phyloP scores from a whole-genome alignment of 2,113 vertebrate species.

The Leucopternis melanops region DNA sequence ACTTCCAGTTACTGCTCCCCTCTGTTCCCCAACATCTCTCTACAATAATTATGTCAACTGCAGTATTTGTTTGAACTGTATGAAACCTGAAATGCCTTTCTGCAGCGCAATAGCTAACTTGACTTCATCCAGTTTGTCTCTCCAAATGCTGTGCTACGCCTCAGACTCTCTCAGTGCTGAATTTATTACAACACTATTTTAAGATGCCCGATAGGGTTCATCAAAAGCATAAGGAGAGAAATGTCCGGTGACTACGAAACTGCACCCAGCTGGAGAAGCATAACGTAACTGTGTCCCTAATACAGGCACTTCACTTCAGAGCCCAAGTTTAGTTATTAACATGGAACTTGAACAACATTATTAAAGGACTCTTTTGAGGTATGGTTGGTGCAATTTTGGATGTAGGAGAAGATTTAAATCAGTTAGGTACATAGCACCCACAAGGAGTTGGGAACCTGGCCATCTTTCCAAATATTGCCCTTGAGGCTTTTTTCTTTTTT shows the following conservation, averaged over 20 bases:
- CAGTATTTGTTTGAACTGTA: not conserved
- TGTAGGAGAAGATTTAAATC: not conserved
- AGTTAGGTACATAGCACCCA: not conserved
- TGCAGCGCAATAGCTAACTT: not conserved
- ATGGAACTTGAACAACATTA: not conserved
- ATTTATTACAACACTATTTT: not conserved
- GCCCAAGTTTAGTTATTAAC: not conserved
- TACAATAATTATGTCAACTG: not conserved
- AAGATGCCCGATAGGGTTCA: rapidly evolving
- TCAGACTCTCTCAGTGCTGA: not conserved
- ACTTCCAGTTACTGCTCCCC: not conserved
- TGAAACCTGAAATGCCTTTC: not conserved
- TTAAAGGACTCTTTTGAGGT: not conserved
- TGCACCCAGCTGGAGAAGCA: not conserved
- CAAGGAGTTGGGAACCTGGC: not conserved
- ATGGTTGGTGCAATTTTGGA: not conserved
- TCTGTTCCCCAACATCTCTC: not conserved
- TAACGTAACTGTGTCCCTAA: not conserved
- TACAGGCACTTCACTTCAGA: not conserved
- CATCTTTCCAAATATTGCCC: not conserved
- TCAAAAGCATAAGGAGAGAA: not conserved
- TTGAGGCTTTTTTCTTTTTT: not conserved
- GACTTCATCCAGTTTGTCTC: not conserved
- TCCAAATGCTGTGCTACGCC: not conserved
- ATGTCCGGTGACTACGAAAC: not conserved